A percentile compares a stretch with the other conserved stretches of the same genome.
phyloP scores from a whole-genome alignment of 2,113 vertebrate species.

The Scomber japonicus region DNA sequence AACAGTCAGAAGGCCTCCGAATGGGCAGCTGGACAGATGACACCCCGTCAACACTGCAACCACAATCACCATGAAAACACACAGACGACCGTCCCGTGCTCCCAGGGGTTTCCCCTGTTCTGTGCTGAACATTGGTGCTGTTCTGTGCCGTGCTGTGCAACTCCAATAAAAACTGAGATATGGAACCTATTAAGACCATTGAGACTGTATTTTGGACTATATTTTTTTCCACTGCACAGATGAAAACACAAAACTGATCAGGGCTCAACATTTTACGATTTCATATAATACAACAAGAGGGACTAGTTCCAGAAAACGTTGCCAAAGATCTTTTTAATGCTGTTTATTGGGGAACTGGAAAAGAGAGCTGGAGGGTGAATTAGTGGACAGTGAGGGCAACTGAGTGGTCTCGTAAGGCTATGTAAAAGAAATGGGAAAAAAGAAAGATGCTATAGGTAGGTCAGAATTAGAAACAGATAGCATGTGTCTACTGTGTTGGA shows the following conservation, averaged over 20 bases:
- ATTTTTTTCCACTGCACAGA: constrained; percentile 65
- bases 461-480: neutral
- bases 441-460: neutral
- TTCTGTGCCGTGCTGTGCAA: constrained; percentile 22
- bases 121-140: constrained; percentile 48
- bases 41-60: constrained; percentile 65
- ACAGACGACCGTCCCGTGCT: constrained; percentile 20
- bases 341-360: constrained; percentile 58
- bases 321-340: constrained; percentile 38
- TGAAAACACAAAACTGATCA: constrained; percentile 57
- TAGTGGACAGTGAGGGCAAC: constrained; percentile 25
- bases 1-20: constrained; percentile 21
- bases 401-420: constrained; percentile 9
- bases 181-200: constrained; percentile 69
- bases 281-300: constrained; percentile 33
- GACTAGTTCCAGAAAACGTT: constrained; percentile 38
- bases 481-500: neutral
- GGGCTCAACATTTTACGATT: constrained; percentile 47
- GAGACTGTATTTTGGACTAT: constrained; percentile 35
- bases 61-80: constrained; percentile 56
- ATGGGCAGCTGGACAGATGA: constrained; percentile 49
- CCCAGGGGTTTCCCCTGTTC: constrained; percentile 34
- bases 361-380: constrained; percentile 33
- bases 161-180: constrained; percentile 49
- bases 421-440: neutral